Base-by-base conservation (phyloP, 2,888 invertebrate species). In the Oscheius sp. region DNA sequence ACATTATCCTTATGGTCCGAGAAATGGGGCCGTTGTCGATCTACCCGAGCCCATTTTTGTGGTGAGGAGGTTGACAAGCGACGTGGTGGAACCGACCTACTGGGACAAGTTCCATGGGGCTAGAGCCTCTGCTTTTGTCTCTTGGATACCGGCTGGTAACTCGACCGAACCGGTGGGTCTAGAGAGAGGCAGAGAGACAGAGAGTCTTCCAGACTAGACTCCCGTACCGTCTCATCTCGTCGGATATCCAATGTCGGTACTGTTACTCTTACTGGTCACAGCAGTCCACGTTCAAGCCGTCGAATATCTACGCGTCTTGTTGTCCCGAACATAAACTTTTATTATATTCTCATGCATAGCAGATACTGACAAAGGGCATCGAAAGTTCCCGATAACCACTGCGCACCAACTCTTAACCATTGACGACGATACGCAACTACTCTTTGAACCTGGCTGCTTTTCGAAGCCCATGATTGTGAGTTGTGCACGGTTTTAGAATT, bases 181-280 rank as follows among this genome's bases (percentile, higher is more conserved):
- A n/a, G 29, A 1, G 2, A n/a, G 21, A 21, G 0, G 21, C 21
- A n/a, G 29, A 7, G 35, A 10, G 10, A 35, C 7, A 13, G 42
- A 42, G 10, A 33, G 1, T 10, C 37, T 10, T 60, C 2, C 29
- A 63, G 63, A 21, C 9, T 29, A 32, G n/a, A 37, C 73, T 73
- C 3, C 65, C 73, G n/a, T 63, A 33, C 37, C 57, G 73, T 33
- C 33, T 73, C 11, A 37, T 65, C 13, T 53, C 63, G 13, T 62
- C 73, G 33, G 47, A 42, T 37, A 11, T 73, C 33, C 58, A 50
- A 1, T 74, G 74, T 66, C 74, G 68, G 5, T 74, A 74, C 51
- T 74, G 74, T 57, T 74, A 58, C 53, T 57, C 68, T 2, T 74
- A 74, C 32, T 74, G 74, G 74, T 32, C 37, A 10, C 32, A 57